Evolutionary conservation across 2,113 vertebrate genomes (phyloP), one percentile per base, ranked within the genome.

Genomic region (Phalacrocorax aristotelis): DNA sequence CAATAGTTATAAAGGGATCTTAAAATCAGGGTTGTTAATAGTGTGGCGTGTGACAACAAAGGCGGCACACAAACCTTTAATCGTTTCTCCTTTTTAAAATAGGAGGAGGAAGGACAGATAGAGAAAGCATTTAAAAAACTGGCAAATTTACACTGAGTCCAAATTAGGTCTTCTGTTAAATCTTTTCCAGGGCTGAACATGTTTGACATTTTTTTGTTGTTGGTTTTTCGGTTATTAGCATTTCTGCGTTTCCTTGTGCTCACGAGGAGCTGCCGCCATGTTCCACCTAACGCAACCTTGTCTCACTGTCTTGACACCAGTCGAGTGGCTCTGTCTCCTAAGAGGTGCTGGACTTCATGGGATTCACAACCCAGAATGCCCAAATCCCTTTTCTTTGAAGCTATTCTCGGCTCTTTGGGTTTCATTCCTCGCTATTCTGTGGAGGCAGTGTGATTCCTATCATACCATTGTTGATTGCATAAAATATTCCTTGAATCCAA

Each of bases 391-490:
- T 89, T 58, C 26, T 62, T 84, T 78, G 85, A 86, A 93, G 88
- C 69, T 71, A 0, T 49, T 83, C 95, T 97, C 10, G 0, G 68
- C 58, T 75, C 44, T 87, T 89, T 64, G 83, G 79, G 71, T 93
- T 96, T 95, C 92, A 64, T 71, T 77, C 86, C 64, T 18, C 0
- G 8, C 92, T 89, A 0, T 10, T 90, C 88, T 60, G 96, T 81
- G 92, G 92, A 96, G 90, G 93, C 96, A 94, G 90, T 6, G 7
- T 78, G 96, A 97, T 97, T 97, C 97, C 96, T 9, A 86, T 97
- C 96, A 97, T 97, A 96, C 96, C 96, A 95, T 36, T 95, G 92
- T 91, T 90, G 96, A 96, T 97, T 97, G 96, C 96, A 94, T 91
- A 94, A 97, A 97, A 92, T 93, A 96, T 97, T 95, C 96, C 87